Base-by-base conservation (phyloP, 2,797 vertebrate genomes). In the Chaenodraco wilsoni region DNA sequence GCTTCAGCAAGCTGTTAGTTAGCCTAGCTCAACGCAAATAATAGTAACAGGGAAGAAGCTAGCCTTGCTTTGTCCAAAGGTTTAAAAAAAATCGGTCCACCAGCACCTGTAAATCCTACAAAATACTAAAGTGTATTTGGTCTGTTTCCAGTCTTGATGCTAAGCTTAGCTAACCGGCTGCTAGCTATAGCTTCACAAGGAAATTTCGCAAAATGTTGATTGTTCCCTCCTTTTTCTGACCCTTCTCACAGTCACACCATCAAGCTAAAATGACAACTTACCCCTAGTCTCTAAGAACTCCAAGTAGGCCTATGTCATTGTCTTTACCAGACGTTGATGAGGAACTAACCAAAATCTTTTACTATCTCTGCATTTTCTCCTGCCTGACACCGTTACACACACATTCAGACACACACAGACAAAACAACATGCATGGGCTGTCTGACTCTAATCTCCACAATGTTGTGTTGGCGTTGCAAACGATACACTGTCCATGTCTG, bases 401-500 rank as follows among this genome's bases (percentile, higher is more conserved):
- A 44, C 69, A 69, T 12, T 52, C 54, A 76, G 55, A 72, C 63
- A 76, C 61, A 73, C 61, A 50, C 31, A 73, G 50, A 72, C 64
- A 33, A 33, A 82, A 61, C 48, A 61, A 43, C 63, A 70, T 33
- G 67, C 76, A 55, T 45, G 52, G 66, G 73, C 50, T 3, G 57
- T 83, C 60, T 65, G 58, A 71, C 69, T 49, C 40, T 68, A 57
- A 65, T 54, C 23, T 55, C 77, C 63, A 71, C 57, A 59, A 33
- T 50, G 45, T 37, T 80, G 45, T 41, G 45, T 77, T 65, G 65
- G 27, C 9, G 3, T 74, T 72, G 68, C 21, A 81, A 57, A 66
- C 4, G 11, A 54, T 65, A 13, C 31, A 65, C 55, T 57, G 71
- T 73, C 49, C 41, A n/a, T 31, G 74, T 50, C 64, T 66, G 52